phyloP scores from a whole-genome alignment of 2,888 invertebrate species.

The Podabrus alpinus region DNA sequence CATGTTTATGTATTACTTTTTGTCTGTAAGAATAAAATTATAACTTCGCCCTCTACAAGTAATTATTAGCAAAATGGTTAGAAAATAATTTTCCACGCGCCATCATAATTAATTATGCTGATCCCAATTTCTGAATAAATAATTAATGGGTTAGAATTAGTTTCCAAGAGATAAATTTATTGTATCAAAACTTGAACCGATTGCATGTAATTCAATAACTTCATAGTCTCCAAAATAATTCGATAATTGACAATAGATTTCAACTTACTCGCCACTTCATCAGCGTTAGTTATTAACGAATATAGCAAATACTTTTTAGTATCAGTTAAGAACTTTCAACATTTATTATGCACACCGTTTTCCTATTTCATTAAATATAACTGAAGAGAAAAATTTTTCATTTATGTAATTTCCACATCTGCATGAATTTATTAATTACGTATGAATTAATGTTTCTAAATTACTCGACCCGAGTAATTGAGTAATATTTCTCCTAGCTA shows the following conservation, averaged over 20 bases:
- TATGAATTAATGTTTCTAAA: neutral
- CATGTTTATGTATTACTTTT: slow-evolving; percentile 37
- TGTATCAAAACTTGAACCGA: neutral
- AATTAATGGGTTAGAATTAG: neutral
- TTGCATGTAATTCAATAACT: neutral
- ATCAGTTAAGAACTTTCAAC: neutral
- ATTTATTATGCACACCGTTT: neutral
- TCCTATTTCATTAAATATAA: neutral
- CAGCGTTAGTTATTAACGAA: neutral
- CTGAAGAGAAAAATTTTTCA: neutral
- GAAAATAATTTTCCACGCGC: neutral
- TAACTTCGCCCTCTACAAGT: slow-evolving; percentile 4
- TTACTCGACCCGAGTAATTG: neutral
- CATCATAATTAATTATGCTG: neutral
- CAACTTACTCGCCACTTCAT: neutral
- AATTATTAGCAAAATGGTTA: neutral
- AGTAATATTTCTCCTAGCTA: neutral
- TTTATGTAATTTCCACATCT: neutral
- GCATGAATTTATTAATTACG: neutral
- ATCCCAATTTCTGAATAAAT: neutral
- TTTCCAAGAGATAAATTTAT: neutral
- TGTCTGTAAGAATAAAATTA: slow-evolving; percentile 29
- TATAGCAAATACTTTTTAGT: neutral
- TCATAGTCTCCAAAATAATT: neutral
- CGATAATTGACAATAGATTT: neutral